Evolutionary conservation across 2,797 vertebrate genomes (phyloP).

Genomic region (Thaleichthys pacificus): DNA sequence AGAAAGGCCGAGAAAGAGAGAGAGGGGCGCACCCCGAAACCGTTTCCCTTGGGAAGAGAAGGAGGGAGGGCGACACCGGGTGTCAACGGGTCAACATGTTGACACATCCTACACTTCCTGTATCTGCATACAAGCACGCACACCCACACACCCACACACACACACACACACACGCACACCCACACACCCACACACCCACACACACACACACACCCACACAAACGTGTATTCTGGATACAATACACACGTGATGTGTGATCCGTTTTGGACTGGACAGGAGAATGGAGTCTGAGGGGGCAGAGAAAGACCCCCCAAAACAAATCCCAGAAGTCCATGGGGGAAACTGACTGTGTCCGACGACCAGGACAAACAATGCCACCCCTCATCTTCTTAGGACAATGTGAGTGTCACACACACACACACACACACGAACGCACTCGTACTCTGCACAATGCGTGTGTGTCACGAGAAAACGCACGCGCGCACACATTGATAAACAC

Average conservation of each 20-base stretch:
- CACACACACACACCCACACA: slow-evolving; percentile 19
- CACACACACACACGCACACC: slow-evolving; percentile 20
- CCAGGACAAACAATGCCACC: slow-evolving; percentile 57
- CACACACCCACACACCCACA: slow-evolving; percentile 22
- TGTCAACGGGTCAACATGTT: slow-evolving; percentile 63
- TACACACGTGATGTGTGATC: no score
- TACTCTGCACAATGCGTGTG: slow-evolving; percentile 13
- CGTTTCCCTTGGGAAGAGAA: not conserved
- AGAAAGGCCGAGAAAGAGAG: not conserved
- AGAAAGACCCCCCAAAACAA: slow-evolving; percentile 44
- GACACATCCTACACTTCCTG: slow-evolving; percentile 68
- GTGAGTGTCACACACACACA: slow-evolving; percentile 34
- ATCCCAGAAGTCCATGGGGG: slow-evolving; percentile 26
- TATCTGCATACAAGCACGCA: slow-evolving; percentile 19
- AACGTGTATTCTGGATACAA: not conserved
- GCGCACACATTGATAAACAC: not conserved
- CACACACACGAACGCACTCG: slow-evolving; percentile 22
- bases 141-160: slow-evolving; percentile 28
- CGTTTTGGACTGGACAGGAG: slow-evolving; percentile 32
- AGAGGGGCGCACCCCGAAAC: not conserved
- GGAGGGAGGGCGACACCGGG: slow-evolving; percentile 26
- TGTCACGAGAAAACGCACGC: slow-evolving; percentile 22
- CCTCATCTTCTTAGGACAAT: slow-evolving; percentile 50
- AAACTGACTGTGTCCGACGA: slow-evolving; percentile 16
- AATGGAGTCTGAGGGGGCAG: slow-evolving; percentile 43